phyloP scores from a whole-genome alignment of 2,113 vertebrate genomes.

The Gopherus evgoodei region DNA sequence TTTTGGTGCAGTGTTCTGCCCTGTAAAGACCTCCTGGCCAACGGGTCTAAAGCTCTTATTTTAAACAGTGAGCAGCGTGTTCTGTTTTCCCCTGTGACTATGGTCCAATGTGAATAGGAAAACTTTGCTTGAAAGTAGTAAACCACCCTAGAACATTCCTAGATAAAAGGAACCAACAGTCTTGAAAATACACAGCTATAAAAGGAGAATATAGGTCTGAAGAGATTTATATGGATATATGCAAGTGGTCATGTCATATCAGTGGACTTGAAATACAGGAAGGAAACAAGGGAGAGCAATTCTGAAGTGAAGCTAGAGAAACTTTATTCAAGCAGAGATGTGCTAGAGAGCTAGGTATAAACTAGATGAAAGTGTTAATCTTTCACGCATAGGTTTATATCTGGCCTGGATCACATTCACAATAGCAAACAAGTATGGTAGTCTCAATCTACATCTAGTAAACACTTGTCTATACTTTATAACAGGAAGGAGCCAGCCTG shows the following conservation, averaged over 20 bases:
- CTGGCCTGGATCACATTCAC: not conserved
- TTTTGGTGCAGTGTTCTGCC: not conserved
- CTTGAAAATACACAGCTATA: fast-evolving
- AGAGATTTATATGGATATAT: not conserved
- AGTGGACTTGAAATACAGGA: not conserved
- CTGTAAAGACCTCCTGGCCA: not conserved
- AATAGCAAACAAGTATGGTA: not conserved
- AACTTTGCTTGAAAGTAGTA: not conserved
- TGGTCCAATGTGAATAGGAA: fast-evolving
- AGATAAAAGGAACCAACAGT: fast-evolving
- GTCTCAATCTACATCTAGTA: not conserved
- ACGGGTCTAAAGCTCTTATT: fast-evolving
- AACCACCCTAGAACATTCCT: fast-evolving
- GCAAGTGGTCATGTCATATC: not conserved
- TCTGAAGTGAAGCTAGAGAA: not conserved
- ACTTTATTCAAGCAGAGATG: not conserved
- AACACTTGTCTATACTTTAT: not conserved
- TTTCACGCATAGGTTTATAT: not conserved
- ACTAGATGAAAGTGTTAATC: not conserved
- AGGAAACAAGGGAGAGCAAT: not conserved
- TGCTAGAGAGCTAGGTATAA: not conserved
- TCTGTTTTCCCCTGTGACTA: fast-evolving
- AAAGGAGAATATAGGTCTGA: not conserved
- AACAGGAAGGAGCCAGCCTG: not conserved
- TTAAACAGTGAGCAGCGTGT: fast-evolving